A percentile compares a stretch with the other conserved stretches of the same genome.
Evolutionary conservation across 2,888 invertebrate species (phyloP).

Genomic region (Melinaea menophilus): DNA sequence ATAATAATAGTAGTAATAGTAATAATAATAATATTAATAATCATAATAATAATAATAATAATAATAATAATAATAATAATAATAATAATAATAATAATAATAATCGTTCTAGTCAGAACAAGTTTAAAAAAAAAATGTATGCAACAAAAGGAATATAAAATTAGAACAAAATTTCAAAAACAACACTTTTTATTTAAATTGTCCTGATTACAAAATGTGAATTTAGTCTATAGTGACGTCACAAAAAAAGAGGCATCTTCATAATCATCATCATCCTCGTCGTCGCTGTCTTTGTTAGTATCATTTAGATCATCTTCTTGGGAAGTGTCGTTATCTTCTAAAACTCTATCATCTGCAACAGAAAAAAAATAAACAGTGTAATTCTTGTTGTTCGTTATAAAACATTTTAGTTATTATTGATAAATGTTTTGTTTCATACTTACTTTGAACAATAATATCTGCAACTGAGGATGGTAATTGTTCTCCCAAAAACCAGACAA

Average conservation of each 20-base stretch:
- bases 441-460: constrained; percentile 26
- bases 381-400: constrained; percentile 10
- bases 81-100: constrained; percentile 6
- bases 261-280: constrained; percentile 1
- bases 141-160: constrained; percentile 11
- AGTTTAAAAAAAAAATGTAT: constrained; percentile 8
- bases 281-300: constrained; percentile 2
- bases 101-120: constrained; percentile 7
- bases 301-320: constrained; percentile 3
- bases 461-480: constrained; percentile 28
- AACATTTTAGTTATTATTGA: constrained; percentile 11
- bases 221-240: no score
- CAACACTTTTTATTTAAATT: no score
- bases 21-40: no score
- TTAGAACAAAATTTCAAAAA: constrained; percentile 9
- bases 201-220: no score
- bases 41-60: constrained; percentile 15
- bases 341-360: constrained; percentile 10
- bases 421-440: constrained; percentile 9
- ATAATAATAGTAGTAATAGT: constrained; percentile 9
- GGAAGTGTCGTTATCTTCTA: constrained; percentile 6
- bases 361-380: constrained; percentile 11
- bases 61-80: constrained; percentile 7
- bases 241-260: neutral
- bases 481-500: constrained; percentile 19